Base-by-base conservation (phyloP, 1,140 invertebrate genomes). In the Cherax quadricarinatus region DNA sequence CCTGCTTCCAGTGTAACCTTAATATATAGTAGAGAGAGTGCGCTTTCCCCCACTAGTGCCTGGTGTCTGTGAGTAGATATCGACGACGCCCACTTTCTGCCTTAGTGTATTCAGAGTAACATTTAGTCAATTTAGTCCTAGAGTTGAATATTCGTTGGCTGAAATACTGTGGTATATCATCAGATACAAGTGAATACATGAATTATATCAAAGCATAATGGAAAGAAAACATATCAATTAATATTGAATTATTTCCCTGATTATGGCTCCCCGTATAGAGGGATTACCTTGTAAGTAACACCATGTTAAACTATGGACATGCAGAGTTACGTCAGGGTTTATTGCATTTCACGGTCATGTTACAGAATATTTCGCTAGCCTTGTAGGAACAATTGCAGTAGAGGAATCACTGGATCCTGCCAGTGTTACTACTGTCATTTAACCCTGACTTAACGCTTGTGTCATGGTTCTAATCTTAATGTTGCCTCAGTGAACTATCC, bases 201-300 rank as follows among this genome's bases (percentile, higher is more conserved):
- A 75, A 75, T 30, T 75, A 75, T 75, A 75, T 75, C 30, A 41
- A 30, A 30, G 30, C 70, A 75, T 75, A 21, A 5, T 75, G 12
- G 24, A 30, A 24, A n/a, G 21, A 21, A 30, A 51, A 75, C 85
- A 86, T 86, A 24, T 57, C 70, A 73, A 86, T 86, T 86, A 86
- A 86, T 48, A 49, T 73, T n/a, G 51, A 73, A 75, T 89, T 89
- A 80, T 88, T 84, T 89, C 81, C 81, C 84, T 62, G 57, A 73
- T 75, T 75, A 60, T 88, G 57, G 78, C 79, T 66, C 78, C 78
- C 79, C 81, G 60, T 89, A 51, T 83, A 89, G 88, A 89, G 88
- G 88, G 88, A 89, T 48, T 89, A 89, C 62, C 81, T 89, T 70
- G 88, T 89, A 89, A 89, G 88, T 89, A 89, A 83, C 81, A 57